phyloP scores from a whole-genome alignment of 2,888 invertebrate genomes.

The Choristoneura rosaceana region DNA sequence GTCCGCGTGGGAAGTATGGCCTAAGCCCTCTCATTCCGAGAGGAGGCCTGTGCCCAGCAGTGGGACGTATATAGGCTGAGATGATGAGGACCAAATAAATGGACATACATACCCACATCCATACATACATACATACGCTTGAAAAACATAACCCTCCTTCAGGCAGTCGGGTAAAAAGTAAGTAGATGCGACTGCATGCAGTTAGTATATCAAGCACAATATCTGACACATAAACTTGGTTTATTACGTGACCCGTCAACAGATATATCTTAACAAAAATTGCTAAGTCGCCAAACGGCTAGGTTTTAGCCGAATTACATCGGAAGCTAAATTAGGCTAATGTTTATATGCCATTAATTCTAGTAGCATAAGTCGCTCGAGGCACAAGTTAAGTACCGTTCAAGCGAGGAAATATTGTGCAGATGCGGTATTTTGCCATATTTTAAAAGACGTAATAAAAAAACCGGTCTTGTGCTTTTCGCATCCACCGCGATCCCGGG shows the following conservation, averaged over 20 bases:
- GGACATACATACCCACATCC: too few relatives aligned
- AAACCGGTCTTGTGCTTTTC: too few relatives aligned
- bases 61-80: too few relatives aligned
- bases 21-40: too few relatives aligned
- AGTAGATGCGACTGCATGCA: too few relatives aligned
- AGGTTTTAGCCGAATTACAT: slow-evolving; percentile 28
- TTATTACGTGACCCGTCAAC: not conserved
- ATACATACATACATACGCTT: too few relatives aligned
- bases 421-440: slow-evolving; percentile 21
- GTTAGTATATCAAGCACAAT: not conserved
- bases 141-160: too few relatives aligned
- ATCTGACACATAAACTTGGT: not conserved
- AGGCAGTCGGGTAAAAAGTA: too few relatives aligned
- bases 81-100: too few relatives aligned
- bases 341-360: slow-evolving; percentile 51
- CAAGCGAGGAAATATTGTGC: not conserved
- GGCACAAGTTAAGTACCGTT: slow-evolving; percentile 41
- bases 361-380: slow-evolving; percentile 46
- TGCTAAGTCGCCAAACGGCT: slow-evolving; percentile 10
- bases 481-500: too few relatives aligned
- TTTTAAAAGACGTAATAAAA: not conserved
- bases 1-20: too few relatives aligned
- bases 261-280: slow-evolving; percentile 4
- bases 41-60: too few relatives aligned
- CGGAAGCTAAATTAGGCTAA: slow-evolving; percentile 35